Conservation (phyloP, 2,888 invertebrate genomes). For the Clunio marinus region DNA sequence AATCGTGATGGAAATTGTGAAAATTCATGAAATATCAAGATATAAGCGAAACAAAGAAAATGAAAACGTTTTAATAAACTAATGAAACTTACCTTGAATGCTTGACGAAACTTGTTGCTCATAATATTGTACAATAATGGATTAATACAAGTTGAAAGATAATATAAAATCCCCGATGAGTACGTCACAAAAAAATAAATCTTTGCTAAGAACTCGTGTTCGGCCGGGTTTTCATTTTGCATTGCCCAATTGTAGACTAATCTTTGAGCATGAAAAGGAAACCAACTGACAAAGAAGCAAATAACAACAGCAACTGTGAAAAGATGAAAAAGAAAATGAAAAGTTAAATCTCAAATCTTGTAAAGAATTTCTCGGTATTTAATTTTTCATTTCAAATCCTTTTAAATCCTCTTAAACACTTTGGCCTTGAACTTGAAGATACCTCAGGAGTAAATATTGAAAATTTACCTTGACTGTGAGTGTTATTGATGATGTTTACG, state of each 20-base stretch:
- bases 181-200: constrained; percentile 6
- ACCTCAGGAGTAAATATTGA: no score
- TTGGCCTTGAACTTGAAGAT: no score
- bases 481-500: no score
- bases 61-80: no score
- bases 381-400: no score
- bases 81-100: constrained; percentile 32
- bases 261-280: constrained; percentile 25
- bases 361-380: no score
- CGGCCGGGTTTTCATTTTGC: neutral
- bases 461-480: no score
- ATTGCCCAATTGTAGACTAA: constrained; percentile 12
- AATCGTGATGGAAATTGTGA: no score
- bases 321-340: no score
- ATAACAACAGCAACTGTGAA: constrained; percentile 29
- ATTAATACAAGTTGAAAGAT: constrained; percentile 26
- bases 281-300: constrained; percentile 28
- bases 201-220: neutral
- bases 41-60: neutral
- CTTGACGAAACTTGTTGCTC: constrained; percentile 29
- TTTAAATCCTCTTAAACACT: no score
- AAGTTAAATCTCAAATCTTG: no score
- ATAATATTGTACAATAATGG: constrained; percentile 27
- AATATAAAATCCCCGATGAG: constrained; percentile 18
- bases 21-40: no score